Conservation (phyloP, 1,140 invertebrate species). For the Oreohelix idahoensis region DNA sequence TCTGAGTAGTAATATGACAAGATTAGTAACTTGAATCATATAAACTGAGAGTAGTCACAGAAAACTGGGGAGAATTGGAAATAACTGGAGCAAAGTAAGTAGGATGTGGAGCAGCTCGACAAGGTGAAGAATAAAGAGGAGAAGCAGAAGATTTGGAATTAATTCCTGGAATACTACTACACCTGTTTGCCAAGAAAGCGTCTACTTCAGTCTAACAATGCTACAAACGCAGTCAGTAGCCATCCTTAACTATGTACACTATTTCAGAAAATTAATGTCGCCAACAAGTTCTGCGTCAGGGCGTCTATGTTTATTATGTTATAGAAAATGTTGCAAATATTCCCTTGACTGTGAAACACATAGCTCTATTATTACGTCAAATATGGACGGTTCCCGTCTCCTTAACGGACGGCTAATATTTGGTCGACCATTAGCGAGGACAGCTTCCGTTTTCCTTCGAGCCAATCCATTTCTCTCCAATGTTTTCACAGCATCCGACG, state of each 20-base stretch:
- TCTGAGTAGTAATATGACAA: no score
- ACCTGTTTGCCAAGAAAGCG: no score
- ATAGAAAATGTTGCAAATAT: neutral
- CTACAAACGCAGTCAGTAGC: no score
- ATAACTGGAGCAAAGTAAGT: no score
- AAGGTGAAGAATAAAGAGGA: no score
- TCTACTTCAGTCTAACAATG: no score
- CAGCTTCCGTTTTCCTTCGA: neutral
- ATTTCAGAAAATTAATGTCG: neutral
- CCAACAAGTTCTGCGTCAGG: neutral
- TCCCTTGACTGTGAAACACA: neutral
- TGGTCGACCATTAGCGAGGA: neutral
- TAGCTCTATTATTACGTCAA: conserved; percentile 11
- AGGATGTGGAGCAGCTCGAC: no score
- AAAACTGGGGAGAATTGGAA: no score
- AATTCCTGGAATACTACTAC: no score
- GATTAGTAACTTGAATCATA: no score
- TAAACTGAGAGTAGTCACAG: no score
- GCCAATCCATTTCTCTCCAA: neutral
- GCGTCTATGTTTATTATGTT: neutral
- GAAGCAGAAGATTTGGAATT: no score
- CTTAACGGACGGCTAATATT: neutral
- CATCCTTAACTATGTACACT: neutral
- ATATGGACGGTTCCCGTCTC: neutral
- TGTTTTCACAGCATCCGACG: neutral